A percentile compares a stretch with the other conserved stretches of the same genome.
phyloP scores from a whole-genome alignment of 1,140 invertebrate genomes.

The Atta cephalotes region DNA sequence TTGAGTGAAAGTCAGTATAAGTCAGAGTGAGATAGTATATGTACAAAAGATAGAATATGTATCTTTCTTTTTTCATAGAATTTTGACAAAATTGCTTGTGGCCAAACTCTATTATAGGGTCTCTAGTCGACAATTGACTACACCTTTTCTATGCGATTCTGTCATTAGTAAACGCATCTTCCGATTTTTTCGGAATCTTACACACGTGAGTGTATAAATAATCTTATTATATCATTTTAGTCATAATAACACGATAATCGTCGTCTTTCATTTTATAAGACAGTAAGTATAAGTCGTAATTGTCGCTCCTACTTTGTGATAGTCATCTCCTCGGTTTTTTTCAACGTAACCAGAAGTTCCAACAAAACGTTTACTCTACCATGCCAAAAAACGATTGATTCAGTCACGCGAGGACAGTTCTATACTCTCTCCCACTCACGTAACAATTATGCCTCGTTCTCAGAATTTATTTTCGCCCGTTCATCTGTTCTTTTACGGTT shows the following conservation, averaged over 20 bases:
- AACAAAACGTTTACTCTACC: background rate
- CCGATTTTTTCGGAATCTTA: background rate
- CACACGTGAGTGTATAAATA: background rate
- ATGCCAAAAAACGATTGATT: background rate
- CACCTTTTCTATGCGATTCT: background rate
- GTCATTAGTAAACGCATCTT: background rate
- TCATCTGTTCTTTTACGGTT: background rate
- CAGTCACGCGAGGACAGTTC: slow-evolving; percentile 5
- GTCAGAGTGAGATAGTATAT: too few species aligned
- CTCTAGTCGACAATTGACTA: background rate
- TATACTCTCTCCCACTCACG: background rate
- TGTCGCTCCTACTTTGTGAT: background rate
- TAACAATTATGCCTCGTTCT: slow-evolving; percentile 24
- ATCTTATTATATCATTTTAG: background rate
- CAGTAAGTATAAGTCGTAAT: background rate
- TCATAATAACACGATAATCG: too few species aligned
- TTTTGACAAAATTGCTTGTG: too few species aligned
- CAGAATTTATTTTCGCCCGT: background rate
- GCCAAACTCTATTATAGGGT: too few species aligned
- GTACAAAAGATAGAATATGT: too few species aligned
- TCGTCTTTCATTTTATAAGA: background rate
- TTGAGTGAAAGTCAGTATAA: too few species aligned
- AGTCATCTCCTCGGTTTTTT: background rate
- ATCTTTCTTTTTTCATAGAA: too few species aligned
- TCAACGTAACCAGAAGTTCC: background rate